Evolutionary conservation across 1,140 invertebrate species (phyloP), one percentile per base, ranked within the genome.

Genomic region (Caenorhabditis brenneri): DNA sequence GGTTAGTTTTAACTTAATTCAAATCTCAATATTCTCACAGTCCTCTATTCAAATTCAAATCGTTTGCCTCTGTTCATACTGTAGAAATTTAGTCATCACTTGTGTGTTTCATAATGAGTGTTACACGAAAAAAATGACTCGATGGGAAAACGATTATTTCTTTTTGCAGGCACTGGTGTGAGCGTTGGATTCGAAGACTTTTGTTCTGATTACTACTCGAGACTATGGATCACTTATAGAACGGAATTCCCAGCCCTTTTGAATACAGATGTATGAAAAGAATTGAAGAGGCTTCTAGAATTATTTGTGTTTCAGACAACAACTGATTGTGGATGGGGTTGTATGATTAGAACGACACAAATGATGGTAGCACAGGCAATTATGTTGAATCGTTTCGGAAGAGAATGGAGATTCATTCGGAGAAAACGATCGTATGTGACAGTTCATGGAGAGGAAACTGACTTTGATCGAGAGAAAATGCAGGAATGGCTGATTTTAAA

Each of bases 291-390:
- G 22, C 22, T 55, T 27, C 53, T 88, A 79, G 33, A 79, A 93
- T 93, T 91, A 94, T 94, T 27, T 95, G 94, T 0, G 93, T 93
- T 87, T 94, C 85, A 88, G 29, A 86, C 94, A 74, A 95, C 94
- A 16, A 94, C 94, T 1, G 95, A 96, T 90, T 95, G 94, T 91
- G 95, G 95, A 2, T 96, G 95, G 95, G 95, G 95, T 1, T 96
- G 95, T 88, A 95, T 95, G 95, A 85, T 95, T n/a, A 91, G 95
- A 22, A 95, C 94, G 91, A 95, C 95, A n/a, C 95, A 96, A 91
- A 96, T 96, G 95, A 92, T 95, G 88, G 89, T 95, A 58, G 95
- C 94, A 1, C 94, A 95, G 90, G 95, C 94, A 15, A 91, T 95
- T 53, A 92, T 95, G 42, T 93, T 93, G 82, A 94, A 95, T 88